phyloP scores from a whole-genome alignment of 2,797 vertebrate genomes.

The Neosilurus hyrtlii region DNA sequence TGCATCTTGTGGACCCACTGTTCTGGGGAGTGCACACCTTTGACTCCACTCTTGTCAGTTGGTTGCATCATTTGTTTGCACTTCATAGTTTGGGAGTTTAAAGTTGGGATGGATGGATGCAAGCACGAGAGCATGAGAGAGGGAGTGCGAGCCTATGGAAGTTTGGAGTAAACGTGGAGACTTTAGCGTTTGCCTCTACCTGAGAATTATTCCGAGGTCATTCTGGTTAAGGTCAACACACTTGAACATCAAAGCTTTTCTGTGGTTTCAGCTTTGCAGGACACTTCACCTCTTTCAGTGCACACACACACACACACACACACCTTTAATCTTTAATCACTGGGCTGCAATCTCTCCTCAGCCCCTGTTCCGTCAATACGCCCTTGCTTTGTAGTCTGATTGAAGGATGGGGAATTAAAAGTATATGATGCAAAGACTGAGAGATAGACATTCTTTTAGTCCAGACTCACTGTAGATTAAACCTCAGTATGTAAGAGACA shows the following conservation, averaged over 20 bases:
- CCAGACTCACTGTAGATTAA: constrained; percentile 38
- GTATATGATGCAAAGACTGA: constrained; percentile 60
- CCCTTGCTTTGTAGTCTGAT: constrained; percentile 69
- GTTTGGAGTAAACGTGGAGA: constrained; percentile 6
- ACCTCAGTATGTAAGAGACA: constrained; percentile 35
- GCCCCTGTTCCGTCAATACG: constrained; percentile 69
- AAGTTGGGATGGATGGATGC: constrained; percentile 23
- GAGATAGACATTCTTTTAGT: constrained; percentile 53
- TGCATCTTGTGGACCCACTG: constrained; percentile 33
- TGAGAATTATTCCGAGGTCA: constrained; percentile 68
- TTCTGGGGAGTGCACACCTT: constrained; percentile 39
- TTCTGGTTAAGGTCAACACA: constrained; percentile 68
- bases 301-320: constrained; percentile 56
- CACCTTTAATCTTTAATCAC: constrained; percentile 69
- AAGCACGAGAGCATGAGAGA: background rate
- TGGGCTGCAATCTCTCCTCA: constrained; percentile 66
- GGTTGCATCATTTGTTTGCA: constrained; percentile 53
- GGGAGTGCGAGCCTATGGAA: constrained; percentile 1
- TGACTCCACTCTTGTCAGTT: constrained; percentile 50
- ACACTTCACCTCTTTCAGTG: constrained; percentile 60
- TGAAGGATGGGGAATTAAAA: constrained; percentile 59
- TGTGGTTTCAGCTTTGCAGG: constrained; percentile 42
- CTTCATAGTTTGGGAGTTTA: constrained; percentile 38
- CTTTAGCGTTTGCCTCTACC: constrained; percentile 42
- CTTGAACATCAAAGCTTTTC: constrained; percentile 57